These are phyloP conservation scores for Eulithis prunata DNA, from an alignment of 2,888 invertebrate species.

Conservation along the genomic window DNA sequence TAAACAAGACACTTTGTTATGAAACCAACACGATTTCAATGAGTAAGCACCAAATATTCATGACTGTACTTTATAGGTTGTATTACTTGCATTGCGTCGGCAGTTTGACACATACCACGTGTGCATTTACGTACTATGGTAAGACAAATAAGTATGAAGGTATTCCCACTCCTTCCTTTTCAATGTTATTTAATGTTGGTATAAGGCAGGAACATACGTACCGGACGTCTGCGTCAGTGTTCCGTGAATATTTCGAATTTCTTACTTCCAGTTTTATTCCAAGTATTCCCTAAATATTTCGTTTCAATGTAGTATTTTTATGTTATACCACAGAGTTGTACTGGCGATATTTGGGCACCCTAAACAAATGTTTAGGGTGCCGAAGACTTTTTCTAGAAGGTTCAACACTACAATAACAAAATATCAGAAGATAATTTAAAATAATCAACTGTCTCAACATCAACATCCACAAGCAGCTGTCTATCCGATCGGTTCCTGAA, in stretches of 20 bases:
- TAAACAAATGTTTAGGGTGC: too few relatives aligned
- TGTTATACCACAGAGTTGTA: too few relatives aligned
- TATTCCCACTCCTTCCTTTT: slow-evolving; percentile 15
- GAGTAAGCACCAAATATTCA: not conserved
- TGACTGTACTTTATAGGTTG: not conserved
- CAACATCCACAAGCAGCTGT: not conserved
- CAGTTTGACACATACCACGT: slow-evolving; percentile 18
- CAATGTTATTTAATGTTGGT: not conserved
- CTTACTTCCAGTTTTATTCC: not conserved
- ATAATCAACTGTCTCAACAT: too few relatives aligned
- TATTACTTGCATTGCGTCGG: not conserved
- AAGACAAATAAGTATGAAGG: not conserved
- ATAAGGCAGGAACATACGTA: slow-evolving; percentile 7
- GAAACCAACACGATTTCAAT: not conserved
- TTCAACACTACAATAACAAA: too few relatives aligned
- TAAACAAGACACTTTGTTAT: not conserved
- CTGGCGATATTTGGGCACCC: too few relatives aligned
- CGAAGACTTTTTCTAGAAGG: too few relatives aligned
- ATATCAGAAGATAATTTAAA: too few relatives aligned
- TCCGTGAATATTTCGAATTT: slow-evolving; percentile 2
- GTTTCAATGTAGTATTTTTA: too few relatives aligned
- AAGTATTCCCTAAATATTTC: not conserved
- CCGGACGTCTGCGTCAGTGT: slow-evolving; percentile 10
- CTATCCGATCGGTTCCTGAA: slow-evolving; percentile 2
- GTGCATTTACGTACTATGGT: slow-evolving; percentile 11